phyloP scores from a whole-genome alignment of 2,888 invertebrate genomes.

The Drosophila villosipedis region DNA sequence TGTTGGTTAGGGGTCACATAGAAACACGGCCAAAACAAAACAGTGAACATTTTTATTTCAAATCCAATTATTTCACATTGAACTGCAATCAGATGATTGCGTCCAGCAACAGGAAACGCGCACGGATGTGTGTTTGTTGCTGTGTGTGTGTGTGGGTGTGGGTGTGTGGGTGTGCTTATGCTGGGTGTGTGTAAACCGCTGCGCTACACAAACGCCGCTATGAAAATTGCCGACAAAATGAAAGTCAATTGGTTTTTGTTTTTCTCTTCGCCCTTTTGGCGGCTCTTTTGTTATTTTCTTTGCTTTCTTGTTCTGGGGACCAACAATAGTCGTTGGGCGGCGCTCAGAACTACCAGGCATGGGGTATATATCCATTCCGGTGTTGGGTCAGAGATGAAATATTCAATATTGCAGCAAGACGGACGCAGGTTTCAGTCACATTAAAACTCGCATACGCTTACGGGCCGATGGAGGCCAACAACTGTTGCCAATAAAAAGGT shows the following conservation, averaged over 20 bases:
- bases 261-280: slow-evolving; percentile 12
- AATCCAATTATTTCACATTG: slow-evolving; percentile 82
- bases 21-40: slow-evolving; percentile 45
- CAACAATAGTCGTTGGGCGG: slow-evolving; percentile 37
- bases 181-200: slow-evolving; percentile 38
- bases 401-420: slow-evolving; percentile 74
- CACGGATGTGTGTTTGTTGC: slow-evolving; percentile 15
- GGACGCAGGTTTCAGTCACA: slow-evolving; percentile 62
- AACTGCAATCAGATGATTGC: slow-evolving; percentile 82
- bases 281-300: slow-evolving; percentile 14
- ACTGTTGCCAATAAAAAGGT: slow-evolving; percentile 68
- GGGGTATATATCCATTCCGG: slow-evolving; percentile 43
- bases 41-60: slow-evolving; percentile 75
- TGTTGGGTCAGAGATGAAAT: slow-evolving; percentile 59
- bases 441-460: slow-evolving; percentile 58
- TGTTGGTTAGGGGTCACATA: slow-evolving; percentile 35
- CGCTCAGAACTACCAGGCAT: slow-evolving; percentile 32
- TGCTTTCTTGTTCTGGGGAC: slow-evolving; percentile 22
- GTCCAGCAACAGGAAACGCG: slow-evolving; percentile 74
- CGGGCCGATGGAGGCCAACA: slow-evolving; percentile 50
- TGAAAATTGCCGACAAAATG: slow-evolving; percentile 77
- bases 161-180: slow-evolving; percentile 15
- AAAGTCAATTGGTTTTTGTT: slow-evolving; percentile 76
- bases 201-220: slow-evolving; percentile 51
- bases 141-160: slow-evolving; percentile 6